Percentiles rank a stretch among this genome's conserved stretches.
These are phyloP conservation scores for Epicampocera succincta DNA, from an alignment of 2,888 invertebrate genomes.

Conservation along the genomic window DNA sequence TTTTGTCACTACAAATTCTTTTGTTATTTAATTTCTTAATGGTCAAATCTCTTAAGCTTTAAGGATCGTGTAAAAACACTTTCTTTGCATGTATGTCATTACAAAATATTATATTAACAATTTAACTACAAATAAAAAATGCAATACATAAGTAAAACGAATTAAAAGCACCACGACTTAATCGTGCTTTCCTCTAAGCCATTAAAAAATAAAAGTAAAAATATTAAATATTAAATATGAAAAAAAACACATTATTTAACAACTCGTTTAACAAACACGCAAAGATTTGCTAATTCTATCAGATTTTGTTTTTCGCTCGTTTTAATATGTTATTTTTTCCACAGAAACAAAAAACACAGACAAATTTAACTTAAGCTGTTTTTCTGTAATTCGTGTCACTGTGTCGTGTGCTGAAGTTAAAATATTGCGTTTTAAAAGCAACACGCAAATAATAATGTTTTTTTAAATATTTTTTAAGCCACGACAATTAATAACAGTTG, in stretches of 20 bases:
- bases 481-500: slow-evolving; percentile 53
- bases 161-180: slow-evolving; percentile 9
- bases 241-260: slow-evolving; percentile 39
- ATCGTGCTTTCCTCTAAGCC: slow-evolving; percentile 22
- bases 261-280: slow-evolving; percentile 56
- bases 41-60: no score
- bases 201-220: slow-evolving; percentile 32
- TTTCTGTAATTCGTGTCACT: slow-evolving; percentile 67
- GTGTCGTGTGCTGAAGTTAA: slow-evolving; percentile 66
- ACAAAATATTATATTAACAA: no score
- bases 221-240: slow-evolving; percentile 6
- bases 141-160: no score
- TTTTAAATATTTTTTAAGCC: slow-evolving; percentile 1
- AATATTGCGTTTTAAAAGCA: slow-evolving; percentile 30
- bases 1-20: no score
- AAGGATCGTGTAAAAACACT: no score
- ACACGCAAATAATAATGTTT: slow-evolving; percentile 64
- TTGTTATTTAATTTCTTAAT: no score
- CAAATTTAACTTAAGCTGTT: slow-evolving; percentile 36
- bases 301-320: slow-evolving; percentile 5
- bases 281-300: slow-evolving; percentile 29
- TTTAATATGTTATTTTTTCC: slow-evolving; percentile 21
- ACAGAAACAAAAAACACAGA: slow-evolving; percentile 11
- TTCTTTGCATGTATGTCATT: no score
- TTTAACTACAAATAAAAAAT: no score